phyloP scores from a whole-genome alignment of 2,113 vertebrate species.

The Percopsis transmontana region DNA sequence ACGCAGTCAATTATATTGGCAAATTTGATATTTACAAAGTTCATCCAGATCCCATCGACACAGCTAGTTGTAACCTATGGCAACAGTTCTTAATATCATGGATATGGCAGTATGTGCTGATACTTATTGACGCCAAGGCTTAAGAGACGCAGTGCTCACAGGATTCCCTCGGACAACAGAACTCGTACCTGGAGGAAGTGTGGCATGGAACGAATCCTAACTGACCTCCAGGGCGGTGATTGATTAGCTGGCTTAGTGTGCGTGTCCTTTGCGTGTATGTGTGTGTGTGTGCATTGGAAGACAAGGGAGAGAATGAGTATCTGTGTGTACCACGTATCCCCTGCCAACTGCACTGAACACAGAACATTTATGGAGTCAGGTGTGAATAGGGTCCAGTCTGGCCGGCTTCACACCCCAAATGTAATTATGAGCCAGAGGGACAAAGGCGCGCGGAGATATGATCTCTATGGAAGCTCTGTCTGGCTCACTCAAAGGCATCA shows the following conservation, averaged over 20 bases:
- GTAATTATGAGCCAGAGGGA: constrained; percentile 78
- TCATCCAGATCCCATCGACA: constrained; percentile 34
- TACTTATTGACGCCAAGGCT: not conserved
- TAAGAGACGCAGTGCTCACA: constrained; percentile 23
- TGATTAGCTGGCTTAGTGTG: not conserved
- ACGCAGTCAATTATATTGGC: constrained; percentile 43
- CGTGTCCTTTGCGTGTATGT: not conserved
- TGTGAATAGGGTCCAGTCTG: constrained; percentile 21
- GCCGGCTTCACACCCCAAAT: constrained; percentile 47
- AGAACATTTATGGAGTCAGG: constrained; percentile 9
- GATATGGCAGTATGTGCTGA: not conserved
- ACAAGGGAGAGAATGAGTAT: no score
- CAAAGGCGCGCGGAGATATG: constrained; percentile 60
- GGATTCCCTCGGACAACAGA: not conserved
- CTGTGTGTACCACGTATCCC: no score
- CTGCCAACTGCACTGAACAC: not conserved
- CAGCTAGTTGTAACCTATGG: constrained; percentile 6
- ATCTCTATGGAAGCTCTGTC: constrained; percentile 71
- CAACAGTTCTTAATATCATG: constrained; percentile 5
- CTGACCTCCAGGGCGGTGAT: not conserved
- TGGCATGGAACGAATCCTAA: not conserved
- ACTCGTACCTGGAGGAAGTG: not conserved
- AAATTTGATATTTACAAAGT: constrained; percentile 56
- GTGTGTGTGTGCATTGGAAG: not conserved
- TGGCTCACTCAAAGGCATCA: constrained; percentile 77